A percentile compares a stretch with the other conserved stretches of the same genome.
phyloP scores from a whole-genome alignment of 2,113 vertebrate species.

The Henicopernis longicauda region DNA sequence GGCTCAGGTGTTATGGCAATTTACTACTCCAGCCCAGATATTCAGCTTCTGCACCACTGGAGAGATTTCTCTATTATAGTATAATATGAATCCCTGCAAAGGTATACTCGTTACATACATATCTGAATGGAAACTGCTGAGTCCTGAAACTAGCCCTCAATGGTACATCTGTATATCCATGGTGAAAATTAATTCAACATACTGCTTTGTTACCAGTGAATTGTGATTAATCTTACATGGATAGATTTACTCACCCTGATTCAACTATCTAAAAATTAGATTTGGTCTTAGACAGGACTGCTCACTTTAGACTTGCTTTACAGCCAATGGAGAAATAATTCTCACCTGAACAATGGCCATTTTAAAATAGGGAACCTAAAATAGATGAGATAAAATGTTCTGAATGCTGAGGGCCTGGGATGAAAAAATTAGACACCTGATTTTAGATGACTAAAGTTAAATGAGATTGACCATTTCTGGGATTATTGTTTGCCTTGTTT shows the following conservation, averaged over 20 bases:
- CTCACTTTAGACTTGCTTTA: neutral
- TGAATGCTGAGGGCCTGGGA: neutral
- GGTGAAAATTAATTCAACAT: neutral
- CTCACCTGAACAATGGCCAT: neutral
- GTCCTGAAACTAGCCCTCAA: neutral
- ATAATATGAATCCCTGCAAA: neutral
- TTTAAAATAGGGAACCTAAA: neutral
- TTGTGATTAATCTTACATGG: neutral
- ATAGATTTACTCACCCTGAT: neutral
- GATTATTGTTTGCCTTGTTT: neutral
- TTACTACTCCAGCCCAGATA: neutral
- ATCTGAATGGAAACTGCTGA: neutral
- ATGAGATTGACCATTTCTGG: neutral
- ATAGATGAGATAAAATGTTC: neutral
- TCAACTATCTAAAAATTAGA: neutral
- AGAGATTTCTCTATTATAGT: neutral
- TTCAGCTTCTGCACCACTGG: neutral
- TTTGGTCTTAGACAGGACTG: neutral
- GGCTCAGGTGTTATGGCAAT: neutral
- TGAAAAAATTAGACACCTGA: neutral
- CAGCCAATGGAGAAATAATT: neutral
- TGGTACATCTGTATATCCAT: neutral
- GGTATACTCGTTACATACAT: accelerated
- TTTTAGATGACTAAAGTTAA: neutral
- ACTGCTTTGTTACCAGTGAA: neutral